A percentile compares a stretch with the other conserved stretches of the same genome.
Conservation (phyloP, 2,113 vertebrate genomes). For the Eclectus roratus region DNA sequence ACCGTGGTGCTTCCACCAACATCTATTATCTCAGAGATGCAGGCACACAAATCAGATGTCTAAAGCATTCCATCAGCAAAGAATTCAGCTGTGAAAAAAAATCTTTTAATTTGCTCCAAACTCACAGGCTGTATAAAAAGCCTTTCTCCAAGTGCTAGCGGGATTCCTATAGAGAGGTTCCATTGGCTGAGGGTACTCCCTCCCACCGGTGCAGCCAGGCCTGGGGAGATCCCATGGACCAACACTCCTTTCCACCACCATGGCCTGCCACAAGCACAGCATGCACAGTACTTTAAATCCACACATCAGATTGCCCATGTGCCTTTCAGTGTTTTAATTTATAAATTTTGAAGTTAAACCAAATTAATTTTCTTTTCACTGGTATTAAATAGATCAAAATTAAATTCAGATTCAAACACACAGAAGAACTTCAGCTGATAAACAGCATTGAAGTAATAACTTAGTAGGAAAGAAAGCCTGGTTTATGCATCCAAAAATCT, state of each 20-base stretch:
- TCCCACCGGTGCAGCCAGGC: background rate
- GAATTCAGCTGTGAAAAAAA: background rate
- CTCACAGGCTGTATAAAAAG: rapidly evolving
- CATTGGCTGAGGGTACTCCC: background rate
- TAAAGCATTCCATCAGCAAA: background rate
- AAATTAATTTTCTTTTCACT: background rate
- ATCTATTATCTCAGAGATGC: rapidly evolving
- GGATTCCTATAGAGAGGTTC: background rate
- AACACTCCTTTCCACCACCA: background rate
- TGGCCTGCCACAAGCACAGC: background rate
- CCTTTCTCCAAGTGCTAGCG: background rate
- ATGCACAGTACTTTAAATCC: background rate
- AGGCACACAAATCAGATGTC: no score
- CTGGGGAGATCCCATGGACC: background rate
- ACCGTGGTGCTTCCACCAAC: background rate
- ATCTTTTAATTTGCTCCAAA: background rate
- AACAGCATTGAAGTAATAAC: background rate
- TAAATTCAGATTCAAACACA: background rate
- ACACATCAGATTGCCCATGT: rapidly evolving
- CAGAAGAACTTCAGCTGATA: background rate
- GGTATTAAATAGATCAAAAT: constrained; percentile 14
- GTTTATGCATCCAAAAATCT: background rate
- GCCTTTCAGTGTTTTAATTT: constrained; percentile 28
- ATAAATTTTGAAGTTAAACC: constrained; percentile 11
- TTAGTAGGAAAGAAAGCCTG: background rate